Base-by-base conservation (phyloP, 2,797 vertebrate species). In the Artibeus jamaicensis region DNA sequence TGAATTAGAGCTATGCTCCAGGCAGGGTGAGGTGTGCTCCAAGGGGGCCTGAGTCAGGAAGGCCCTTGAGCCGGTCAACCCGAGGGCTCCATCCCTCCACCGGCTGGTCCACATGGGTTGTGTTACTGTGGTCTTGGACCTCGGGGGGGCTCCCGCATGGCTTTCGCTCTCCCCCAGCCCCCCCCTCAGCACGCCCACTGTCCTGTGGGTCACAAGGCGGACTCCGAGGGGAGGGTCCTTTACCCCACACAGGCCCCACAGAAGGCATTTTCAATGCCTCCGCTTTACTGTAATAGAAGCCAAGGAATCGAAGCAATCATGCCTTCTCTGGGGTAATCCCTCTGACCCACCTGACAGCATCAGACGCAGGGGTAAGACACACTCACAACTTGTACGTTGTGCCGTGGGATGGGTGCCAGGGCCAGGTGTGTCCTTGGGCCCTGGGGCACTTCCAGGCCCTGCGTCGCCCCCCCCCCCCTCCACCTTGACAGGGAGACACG, bases 401-500 rank as follows among this genome's bases (percentile, higher is more conserved):
- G 16, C 12, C 0, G 32, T 0, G 46, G 4, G 32, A 34, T 2
- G 29, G 15, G 82, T 29, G 48, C 32, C 4, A 10, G 59, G 26
- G 26, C 53, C 68, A 24, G 44, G 53, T 24, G 11, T 77, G 76
- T 44, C 53, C 26, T 2, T 6, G 24, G 34, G 55, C 37, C 39
- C 53, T 15, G 39, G 39, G 71, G 46, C 22, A 26, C 77, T 62
- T 57, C n/a, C 29, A 50, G 55, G 83, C 11, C 46, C 39, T 42
- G 39, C 39, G n/a, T n/a, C n/a, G n/a, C 39, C 39, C 39, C 39
- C 39, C 9, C 39, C n/a, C 9, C 22, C 9, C n/a, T 9, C 65
- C 29, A 16, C 6, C 0, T 0, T 19, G 10, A 48, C 9, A 0
- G 10, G 10, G 15, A 65, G 10, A 26, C 1, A 42, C 3, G 4